phyloP scores from a whole-genome alignment of 2,888 invertebrate genomes.

The Acleris literana region DNA sequence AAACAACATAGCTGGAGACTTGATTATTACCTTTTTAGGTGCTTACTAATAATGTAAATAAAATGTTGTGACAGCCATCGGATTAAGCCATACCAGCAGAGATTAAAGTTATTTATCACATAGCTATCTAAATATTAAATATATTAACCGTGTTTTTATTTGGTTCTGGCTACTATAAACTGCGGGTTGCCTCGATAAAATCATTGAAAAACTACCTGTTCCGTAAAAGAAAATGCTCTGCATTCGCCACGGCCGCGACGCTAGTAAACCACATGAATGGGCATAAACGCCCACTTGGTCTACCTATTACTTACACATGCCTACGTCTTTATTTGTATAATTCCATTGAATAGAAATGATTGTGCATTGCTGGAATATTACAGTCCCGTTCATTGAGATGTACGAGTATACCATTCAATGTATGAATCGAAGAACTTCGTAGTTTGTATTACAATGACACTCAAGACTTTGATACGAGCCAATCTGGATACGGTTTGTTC shows the following conservation, averaged over 20 bases:
- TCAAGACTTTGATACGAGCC: slow-evolving; percentile 3
- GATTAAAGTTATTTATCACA: slow-evolving; percentile 2
- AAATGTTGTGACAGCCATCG: slow-evolving; percentile 4
- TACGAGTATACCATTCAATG: slow-evolving; percentile 13
- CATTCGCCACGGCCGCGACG: slow-evolving; percentile 58
- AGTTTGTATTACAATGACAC: slow-evolving; percentile 10
- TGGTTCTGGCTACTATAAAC: slow-evolving; percentile 46
- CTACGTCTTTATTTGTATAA: slow-evolving; percentile 33
- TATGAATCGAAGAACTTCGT: slow-evolving; percentile 6
- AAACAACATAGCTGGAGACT: no score
- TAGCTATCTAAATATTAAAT: slow-evolving; percentile 4
- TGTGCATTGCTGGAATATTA: slow-evolving; percentile 29
- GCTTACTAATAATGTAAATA: background rate
- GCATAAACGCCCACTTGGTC: slow-evolving; percentile 71
- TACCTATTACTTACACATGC: slow-evolving; percentile 46
- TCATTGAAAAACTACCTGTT: slow-evolving; percentile 68
- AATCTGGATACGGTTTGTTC: background rate
- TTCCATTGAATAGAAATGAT: slow-evolving; percentile 30
- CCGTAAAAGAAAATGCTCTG: slow-evolving; percentile 58
- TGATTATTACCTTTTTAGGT: background rate
- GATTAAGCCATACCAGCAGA: slow-evolving; percentile 3
- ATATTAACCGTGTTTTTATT: slow-evolving; percentile 29
- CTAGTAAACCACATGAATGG: slow-evolving; percentile 64
- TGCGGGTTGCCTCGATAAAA: slow-evolving; percentile 56
- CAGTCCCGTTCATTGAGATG: slow-evolving; percentile 23